Conservation (phyloP, 2,888 invertebrate genomes). For the Drosophila demipolita region DNA sequence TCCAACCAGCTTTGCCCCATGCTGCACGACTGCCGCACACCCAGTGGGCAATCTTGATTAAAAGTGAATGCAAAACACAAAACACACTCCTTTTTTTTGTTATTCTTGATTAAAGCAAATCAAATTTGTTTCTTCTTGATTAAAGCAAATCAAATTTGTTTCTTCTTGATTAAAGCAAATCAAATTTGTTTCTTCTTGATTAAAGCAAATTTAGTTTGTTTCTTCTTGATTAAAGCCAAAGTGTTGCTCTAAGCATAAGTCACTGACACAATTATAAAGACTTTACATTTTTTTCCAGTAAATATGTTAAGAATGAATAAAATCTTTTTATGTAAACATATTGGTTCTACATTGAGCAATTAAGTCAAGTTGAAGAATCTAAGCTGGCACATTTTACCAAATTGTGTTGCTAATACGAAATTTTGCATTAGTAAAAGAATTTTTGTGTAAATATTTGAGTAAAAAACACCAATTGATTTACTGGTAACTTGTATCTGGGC, state of each 20-base stretch:
- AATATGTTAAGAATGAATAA: not conserved
- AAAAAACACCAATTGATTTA: not conserved
- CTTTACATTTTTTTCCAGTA: not conserved
- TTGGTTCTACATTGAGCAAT: not conserved
- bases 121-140: too few species aligned
- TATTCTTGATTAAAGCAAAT: too few species aligned
- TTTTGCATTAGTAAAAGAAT: not conserved
- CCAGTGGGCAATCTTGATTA: not conserved
- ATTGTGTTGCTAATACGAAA: not conserved
- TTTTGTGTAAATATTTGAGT: not conserved
- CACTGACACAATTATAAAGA: not conserved
- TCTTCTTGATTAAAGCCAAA: too few species aligned
- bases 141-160: too few species aligned
- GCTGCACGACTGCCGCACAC: slow-evolving; percentile 20
- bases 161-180: too few species aligned
- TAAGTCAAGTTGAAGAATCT: not conserved
- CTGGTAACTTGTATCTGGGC: not conserved
- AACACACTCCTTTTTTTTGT: too few species aligned
- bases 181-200: too few species aligned
- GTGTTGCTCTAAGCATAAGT: not conserved
- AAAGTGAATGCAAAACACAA: not conserved
- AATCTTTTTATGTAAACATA: not conserved
- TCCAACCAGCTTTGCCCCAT: not conserved
- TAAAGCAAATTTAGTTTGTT: too few species aligned
- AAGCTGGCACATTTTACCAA: not conserved